These are phyloP conservation scores for Trachelus stipa DNA, from an alignment of 2,888 invertebrate genomes.

Conservation along the genomic window DNA sequence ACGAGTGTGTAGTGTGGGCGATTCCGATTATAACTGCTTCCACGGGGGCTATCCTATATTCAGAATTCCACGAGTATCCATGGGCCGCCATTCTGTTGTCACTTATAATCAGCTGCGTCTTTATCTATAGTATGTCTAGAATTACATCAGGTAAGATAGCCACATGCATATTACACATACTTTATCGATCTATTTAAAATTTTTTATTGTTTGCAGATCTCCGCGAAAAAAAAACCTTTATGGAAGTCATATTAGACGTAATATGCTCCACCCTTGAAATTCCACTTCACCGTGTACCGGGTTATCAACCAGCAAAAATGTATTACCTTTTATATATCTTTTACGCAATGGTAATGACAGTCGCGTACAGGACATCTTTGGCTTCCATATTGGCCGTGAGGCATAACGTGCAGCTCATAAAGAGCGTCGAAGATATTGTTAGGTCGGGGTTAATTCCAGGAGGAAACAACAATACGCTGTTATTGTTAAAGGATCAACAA, in stretches of 20 bases:
- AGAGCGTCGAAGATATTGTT: background rate
- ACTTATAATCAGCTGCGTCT: background rate
- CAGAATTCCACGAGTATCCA: background rate
- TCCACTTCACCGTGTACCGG: background rate
- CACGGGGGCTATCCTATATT: background rate
- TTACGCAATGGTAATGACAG: background rate
- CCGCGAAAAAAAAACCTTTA: background rate
- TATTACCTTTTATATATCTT: background rate
- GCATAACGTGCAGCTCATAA: background rate
- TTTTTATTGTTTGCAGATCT: background rate
- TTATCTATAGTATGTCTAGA: background rate
- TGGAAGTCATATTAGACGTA: background rate
- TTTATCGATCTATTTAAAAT: background rate
- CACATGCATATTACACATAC: background rate
- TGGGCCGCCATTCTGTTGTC: background rate
- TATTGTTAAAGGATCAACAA: background rate
- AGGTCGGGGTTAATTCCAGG: background rate
- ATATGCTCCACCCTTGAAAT: background rate
- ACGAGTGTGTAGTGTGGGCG: background rate
- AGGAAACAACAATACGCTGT: background rate
- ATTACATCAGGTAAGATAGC: background rate
- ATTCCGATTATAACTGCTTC: background rate
- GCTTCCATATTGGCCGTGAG: background rate
- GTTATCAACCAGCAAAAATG: background rate
- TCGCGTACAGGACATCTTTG: background rate